Conservation (phyloP, 1,140 invertebrate species). For the Periplaneta americana region DNA sequence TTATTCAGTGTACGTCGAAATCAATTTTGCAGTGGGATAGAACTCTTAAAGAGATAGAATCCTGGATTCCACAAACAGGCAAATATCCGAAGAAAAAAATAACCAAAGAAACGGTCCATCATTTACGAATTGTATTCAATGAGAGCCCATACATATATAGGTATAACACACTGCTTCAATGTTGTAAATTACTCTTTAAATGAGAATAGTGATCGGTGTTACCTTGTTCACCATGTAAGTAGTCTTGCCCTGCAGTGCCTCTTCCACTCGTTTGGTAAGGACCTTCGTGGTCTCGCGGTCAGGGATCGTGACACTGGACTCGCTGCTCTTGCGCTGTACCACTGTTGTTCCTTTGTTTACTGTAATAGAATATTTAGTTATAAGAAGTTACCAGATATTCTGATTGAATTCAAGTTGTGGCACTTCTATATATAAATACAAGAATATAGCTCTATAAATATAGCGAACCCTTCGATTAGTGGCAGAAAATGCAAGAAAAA, state of each 20-base stretch:
- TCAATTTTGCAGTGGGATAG: too few species aligned
- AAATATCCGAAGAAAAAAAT: too few species aligned
- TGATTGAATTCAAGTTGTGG: too few species aligned
- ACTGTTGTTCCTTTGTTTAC: slow-evolving; percentile 37
- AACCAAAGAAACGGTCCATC: too few species aligned
- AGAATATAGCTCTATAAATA: too few species aligned
- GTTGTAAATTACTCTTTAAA: not conserved
- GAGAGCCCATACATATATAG: not conserved
- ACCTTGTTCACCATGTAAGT: slow-evolving; percentile 32
- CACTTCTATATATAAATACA: too few species aligned
- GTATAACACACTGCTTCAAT: not conserved
- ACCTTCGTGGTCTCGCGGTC: slow-evolving; percentile 33
- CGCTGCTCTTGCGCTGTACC: slow-evolving; percentile 35
- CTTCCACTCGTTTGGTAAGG: slow-evolving; percentile 30
- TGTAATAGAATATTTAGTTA: too few species aligned
- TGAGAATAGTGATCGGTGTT: not conserved
- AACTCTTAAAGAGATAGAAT: too few species aligned
- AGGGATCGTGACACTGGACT: slow-evolving; percentile 34
- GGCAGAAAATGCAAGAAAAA: too few species aligned
- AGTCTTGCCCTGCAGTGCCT: slow-evolving; percentile 32
- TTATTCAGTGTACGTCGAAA: not conserved
- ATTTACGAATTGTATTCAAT: not conserved
- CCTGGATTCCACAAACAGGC: too few species aligned
- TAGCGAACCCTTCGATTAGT: too few species aligned
- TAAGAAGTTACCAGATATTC: too few species aligned